Base-by-base conservation (phyloP, 2,113 vertebrate species). In the Seriola quinqueradiata region DNA sequence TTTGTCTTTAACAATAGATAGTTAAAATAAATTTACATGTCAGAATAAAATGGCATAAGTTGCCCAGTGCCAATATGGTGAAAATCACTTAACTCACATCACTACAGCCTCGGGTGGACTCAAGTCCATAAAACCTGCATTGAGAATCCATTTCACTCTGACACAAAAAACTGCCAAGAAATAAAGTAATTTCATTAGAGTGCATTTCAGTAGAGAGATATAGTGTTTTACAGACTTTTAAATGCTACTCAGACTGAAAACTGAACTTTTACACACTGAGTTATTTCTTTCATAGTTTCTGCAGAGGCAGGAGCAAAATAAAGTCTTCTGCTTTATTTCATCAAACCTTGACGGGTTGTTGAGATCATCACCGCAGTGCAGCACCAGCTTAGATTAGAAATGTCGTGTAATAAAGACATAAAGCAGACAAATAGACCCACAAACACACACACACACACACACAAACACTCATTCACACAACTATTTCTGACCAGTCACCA, bases 401-500 rank as follows among this genome's bases (percentile, higher is more conserved):
- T 42, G 46, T 32, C 42, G 46, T 66, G 70, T 74, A 82, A 81
- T 77, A 11, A 42, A 42, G 40, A 42, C 40, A 42, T 48, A 81
- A 66, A 63, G 36, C 40, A 42, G 40, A 76, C 58, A 42, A 54
- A 42, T 54, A 79, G 83, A 46, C 83, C 34, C 34, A 79, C 60
- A 54, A 19, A 25, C 54, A 66, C 61, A 77, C 85, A 77, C 52
- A 77, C 28, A 50, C 50, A 60, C 23, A 59, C n/a, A n/a, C n/a
- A n/a, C n/a, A 10, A 2, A 28, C 28, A 28, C 28, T 28, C 28
- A 28, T 28, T 28, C 28, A 40, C 55, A 59, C 84, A 85, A 68
- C 80, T 75, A 78, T 76, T 75, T 66, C 72, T 54, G 54, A 82
- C 70, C 85, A 85, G 66, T 65, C 75, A 83, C 80, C 72, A 83